Base-by-base conservation (phyloP, 1,140 invertebrate genomes). In the Chironomus tepperi region DNA sequence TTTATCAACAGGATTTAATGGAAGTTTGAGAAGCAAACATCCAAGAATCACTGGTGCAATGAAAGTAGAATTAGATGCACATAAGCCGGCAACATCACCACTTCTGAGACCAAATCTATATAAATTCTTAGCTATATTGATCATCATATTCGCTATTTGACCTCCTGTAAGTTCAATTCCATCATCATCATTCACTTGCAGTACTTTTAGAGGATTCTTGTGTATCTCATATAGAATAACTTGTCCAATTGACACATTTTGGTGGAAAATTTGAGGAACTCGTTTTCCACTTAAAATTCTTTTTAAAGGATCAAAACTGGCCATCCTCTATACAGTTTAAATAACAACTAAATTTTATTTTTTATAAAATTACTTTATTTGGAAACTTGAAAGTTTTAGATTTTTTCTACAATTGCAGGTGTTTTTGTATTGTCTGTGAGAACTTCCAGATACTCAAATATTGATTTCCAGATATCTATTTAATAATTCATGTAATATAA, bases 171-270 rank as follows among this genome's bases (percentile, higher is more conserved):
- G 19, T 10, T 70, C 65, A 8, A 19, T 70, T 70, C 65, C 65
- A 70, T 70, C 65, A 70, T 70, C 65, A 21, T 70, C 65, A 21
- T 16, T 18, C 65, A 70, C 16, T 70, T 70, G 65, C 8, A 70
- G n/a, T 18, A 21, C 19, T 18, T 70, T 70, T 7, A 21, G 5
- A 9, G 65, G 65, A 10, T 15, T 19, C 19, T 70, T 70, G 19
- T 70, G 18, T 10, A 70, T 9, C 19, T 70, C 18, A 18, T 19
- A 18, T 10, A 70, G 19, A 18, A 70, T 18, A 16, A 21, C 19
- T 70, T 70, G 65, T 3, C 65, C 65, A 8, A 70, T 9, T 19
- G 65, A 18, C 1, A 21, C 10, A 8, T 21, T 18, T 18, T n/a
- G 10, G 10, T 16, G n/a, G 9, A 18, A 70, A 6, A 70, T 18